Base-by-base conservation (phyloP, 1,140 invertebrate species). In the Triops cancriformis region DNA sequence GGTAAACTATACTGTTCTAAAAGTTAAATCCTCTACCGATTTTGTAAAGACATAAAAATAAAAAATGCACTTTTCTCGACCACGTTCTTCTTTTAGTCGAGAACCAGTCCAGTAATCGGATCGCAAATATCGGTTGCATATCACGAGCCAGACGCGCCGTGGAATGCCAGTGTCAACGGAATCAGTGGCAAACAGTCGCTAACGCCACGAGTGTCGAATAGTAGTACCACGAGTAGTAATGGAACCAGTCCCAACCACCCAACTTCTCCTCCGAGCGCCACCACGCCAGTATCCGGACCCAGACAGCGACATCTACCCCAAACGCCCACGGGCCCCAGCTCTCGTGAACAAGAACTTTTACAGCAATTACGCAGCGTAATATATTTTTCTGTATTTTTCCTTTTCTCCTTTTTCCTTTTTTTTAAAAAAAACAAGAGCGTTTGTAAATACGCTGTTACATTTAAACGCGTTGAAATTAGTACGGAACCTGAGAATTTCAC, bases 1-100 rank as follows among this genome's bases (percentile, higher is more conserved):
- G 81, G 83, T 83, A 7, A n/a, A n/a, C n/a, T n/a, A 37, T 7
- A 37, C 31, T 37, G 31, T n/a, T n/a, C n/a, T n/a, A n/a, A n/a
- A n/a, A n/a, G n/a, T n/a, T n/a, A n/a, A n/a, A n/a, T n/a, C n/a
- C n/a, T n/a, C n/a, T n/a, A n/a, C n/a, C n/a, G n/a, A n/a, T n/a
- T n/a, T n/a, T n/a, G n/a, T n/a, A n/a, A n/a, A n/a, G n/a, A n/a
- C n/a, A n/a, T n/a, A n/a, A n/a, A n/a, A n/a, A n/a, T n/a, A n/a
- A n/a, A n/a, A n/a, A n/a, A n/a, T n/a, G n/a, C n/a, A n/a, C n/a
- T n/a, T n/a, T n/a, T n/a, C n/a, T n/a, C n/a, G n/a, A n/a, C n/a
- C n/a, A n/a, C n/a, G n/a, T n/a, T n/a, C n/a, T 74, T 72, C 80
- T 28, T 64, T 23, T 76, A 26, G 64, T 76, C 64, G 14, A 26